Conservation (phyloP, 2,797 vertebrate genomes). For the Rhinophrynus dorsalis region DNA sequence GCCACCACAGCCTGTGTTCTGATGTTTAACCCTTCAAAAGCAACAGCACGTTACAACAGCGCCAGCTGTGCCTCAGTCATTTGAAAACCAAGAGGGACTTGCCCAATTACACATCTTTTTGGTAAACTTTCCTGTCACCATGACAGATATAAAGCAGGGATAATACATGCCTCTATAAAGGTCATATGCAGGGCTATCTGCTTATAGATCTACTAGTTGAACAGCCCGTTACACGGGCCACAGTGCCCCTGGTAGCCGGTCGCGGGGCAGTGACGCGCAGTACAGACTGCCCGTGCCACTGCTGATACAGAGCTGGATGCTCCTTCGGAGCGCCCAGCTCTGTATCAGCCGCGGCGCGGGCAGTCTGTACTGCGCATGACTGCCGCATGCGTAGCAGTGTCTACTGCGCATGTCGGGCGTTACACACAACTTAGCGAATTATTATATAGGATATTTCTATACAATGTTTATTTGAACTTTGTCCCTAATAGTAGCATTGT, state of each 20-base stretch:
- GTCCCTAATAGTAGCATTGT: not conserved
- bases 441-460: slow-evolving; percentile 55
- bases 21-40: slow-evolving; percentile 85
- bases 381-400: no score
- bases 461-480: slow-evolving; percentile 35
- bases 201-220: slow-evolving; percentile 49
- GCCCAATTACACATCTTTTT: slow-evolving; percentile 69
- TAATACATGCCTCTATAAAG: slow-evolving; percentile 51
- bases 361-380: no score
- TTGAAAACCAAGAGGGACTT: slow-evolving; percentile 83
- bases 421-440: no score
- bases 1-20: slow-evolving; percentile 82
- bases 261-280: no score
- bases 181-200: slow-evolving; percentile 45
- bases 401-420: no score
- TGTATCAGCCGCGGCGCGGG: no score
- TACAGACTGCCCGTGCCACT: no score
- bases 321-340: no score
- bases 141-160: slow-evolving; percentile 64
- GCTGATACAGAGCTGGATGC: no score
- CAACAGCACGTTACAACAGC: slow-evolving; percentile 75
- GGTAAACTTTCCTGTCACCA: slow-evolving; percentile 62
- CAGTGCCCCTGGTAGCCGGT: no score
- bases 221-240: no score
- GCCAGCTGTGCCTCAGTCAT: slow-evolving; percentile 79